Evolutionary conservation across 2,888 invertebrate species (phyloP).

Genomic region (Lycophotia porphyrea): DNA sequence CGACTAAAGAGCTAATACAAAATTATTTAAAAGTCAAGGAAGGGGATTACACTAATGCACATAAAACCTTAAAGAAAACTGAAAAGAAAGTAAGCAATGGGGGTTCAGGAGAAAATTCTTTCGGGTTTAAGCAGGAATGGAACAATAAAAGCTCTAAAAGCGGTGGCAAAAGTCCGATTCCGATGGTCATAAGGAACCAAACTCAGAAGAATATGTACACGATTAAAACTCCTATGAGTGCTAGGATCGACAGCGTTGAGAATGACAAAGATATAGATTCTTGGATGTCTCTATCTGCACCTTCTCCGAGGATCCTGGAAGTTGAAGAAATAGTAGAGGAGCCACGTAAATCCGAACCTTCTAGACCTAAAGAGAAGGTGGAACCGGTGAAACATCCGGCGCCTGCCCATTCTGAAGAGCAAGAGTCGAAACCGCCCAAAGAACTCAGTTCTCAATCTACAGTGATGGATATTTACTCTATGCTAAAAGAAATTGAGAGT

Average conservation of each 20-base stretch:
- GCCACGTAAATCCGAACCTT: constrained; percentile 46
- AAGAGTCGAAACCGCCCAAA: constrained; percentile 69
- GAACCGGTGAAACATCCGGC: constrained; percentile 46
- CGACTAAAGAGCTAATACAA: constrained; percentile 86
- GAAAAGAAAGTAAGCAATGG: constrained; percentile 78
- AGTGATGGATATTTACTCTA: constrained; percentile 88
- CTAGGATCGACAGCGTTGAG: constrained; percentile 84
- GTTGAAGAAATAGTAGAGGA: constrained; percentile 68
- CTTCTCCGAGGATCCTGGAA: constrained; percentile 80
- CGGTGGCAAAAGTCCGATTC: constrained; percentile 67
- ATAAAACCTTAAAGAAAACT: constrained; percentile 76
- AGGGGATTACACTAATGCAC: constrained; percentile 76
- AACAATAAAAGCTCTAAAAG: constrained; percentile 78
- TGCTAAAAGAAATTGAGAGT: constrained; percentile 88
- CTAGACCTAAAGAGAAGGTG: constrained; percentile 51
- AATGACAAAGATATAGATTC: constrained; percentile 88
- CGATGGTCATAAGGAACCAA: constrained; percentile 74
- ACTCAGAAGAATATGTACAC: constrained; percentile 79
- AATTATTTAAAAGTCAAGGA: constrained; percentile 88
- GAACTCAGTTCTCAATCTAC: constrained; percentile 82
- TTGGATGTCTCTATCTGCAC: constrained; percentile 87
- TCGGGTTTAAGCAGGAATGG: constrained; percentile 78
- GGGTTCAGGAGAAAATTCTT: constrained; percentile 71
- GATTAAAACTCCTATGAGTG: constrained; percentile 78
- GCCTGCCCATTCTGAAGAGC: constrained; percentile 47